Percentiles rank a stretch among this genome's conserved stretches.
Evolutionary conservation across 2,888 invertebrate genomes (phyloP).

Genomic region (Choristoneura rosaceana): DNA sequence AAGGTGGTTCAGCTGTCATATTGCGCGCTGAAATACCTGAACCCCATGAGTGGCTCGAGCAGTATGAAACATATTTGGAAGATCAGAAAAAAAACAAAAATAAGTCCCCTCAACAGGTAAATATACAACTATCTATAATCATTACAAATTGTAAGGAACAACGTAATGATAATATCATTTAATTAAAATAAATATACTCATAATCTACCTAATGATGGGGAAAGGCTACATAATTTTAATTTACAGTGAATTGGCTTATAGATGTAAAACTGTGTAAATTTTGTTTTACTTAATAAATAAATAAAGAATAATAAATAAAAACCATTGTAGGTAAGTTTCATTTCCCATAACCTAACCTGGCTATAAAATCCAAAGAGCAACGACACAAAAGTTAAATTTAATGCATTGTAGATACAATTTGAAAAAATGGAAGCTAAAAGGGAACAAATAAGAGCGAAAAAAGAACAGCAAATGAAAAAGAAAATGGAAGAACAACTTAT

Average conservation of each 20-base stretch:
- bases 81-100: conserved; percentile 60
- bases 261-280: too few species aligned
- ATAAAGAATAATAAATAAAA: too few species aligned
- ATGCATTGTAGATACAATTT: conserved; percentile 53
- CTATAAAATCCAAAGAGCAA: background rate
- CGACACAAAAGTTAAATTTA: background rate
- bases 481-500: conserved; percentile 58
- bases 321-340: background rate
- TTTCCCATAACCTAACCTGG: background rate
- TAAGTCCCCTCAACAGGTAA: conserved; percentile 55
- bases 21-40: conserved; percentile 61
- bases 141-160: background rate
- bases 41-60: conserved; percentile 65
- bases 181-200: background rate
- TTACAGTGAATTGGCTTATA: too few species aligned
- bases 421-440: conserved; percentile 59
- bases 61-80: conserved; percentile 58
- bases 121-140: background rate
- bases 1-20: conserved; percentile 62
- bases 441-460: conserved; percentile 55
- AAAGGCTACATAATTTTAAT: background rate
- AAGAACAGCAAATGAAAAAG: conserved; percentile 54
- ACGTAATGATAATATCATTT: background rate
- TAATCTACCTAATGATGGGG: background rate
- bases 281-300: too few species aligned